These are phyloP conservation scores for Nothobranchius kuhntae DNA, from an alignment of 2,113 vertebrate species.

Conservation along the genomic window DNA sequence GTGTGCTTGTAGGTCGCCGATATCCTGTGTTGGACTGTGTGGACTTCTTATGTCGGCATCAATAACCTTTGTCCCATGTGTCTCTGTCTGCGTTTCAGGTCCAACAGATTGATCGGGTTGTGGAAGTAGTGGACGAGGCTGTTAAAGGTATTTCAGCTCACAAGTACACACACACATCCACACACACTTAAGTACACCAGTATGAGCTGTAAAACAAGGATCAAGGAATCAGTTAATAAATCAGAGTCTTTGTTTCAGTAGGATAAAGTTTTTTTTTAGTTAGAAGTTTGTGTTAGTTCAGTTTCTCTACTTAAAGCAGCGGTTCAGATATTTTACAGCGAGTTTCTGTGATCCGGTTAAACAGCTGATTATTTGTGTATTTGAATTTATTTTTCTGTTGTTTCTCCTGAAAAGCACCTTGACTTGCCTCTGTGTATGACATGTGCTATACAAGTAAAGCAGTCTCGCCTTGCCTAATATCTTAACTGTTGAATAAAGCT, in stretches of 20 bases:
- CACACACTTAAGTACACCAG: conserved; percentile 7
- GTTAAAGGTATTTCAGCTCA: conserved; percentile 70
- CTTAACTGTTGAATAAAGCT: too few relatives aligned
- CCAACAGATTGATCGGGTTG: conserved; percentile 78
- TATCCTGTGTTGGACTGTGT: conserved; percentile 50
- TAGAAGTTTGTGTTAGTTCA: neutral
- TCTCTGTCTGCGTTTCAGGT: conserved; percentile 65
- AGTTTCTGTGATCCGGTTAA: too few relatives aligned
- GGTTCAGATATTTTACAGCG: too few relatives aligned
- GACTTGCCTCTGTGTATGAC: too few relatives aligned
- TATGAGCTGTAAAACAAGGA: conserved; percentile 25
- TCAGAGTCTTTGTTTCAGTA: neutral
- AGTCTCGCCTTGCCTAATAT: too few relatives aligned
- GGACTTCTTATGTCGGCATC: conserved; percentile 40
- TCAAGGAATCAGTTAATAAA: conserved; percentile 18
- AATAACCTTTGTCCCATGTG: conserved; percentile 51
- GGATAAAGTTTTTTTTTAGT: neutral
- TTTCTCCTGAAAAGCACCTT: too few relatives aligned
- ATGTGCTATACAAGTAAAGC: too few relatives aligned
- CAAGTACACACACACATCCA: conserved; percentile 4
- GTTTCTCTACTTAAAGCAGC: neutral
- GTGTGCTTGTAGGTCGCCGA: conserved; percentile 41
- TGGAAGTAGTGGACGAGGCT: conserved; percentile 76
- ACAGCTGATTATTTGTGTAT: too few relatives aligned
- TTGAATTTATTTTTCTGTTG: too few relatives aligned